Conservation (phyloP, 2,113 vertebrate genomes). For the Spea bombifrons region DNA sequence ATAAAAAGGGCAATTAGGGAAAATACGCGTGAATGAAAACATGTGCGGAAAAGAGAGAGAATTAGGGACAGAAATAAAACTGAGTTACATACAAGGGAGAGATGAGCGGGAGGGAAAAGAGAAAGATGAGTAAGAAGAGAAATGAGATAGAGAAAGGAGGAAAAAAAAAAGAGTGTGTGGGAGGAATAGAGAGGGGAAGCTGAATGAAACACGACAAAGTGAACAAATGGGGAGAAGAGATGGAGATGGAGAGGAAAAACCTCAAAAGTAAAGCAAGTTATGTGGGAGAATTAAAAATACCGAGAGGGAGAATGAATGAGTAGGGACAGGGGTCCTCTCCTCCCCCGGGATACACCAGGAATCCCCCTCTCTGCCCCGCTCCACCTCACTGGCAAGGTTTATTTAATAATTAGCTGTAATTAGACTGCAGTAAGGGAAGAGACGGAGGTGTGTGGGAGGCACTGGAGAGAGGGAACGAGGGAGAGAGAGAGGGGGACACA, state of each 20-base stretch:
- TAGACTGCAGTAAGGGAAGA: constrained; percentile 30
- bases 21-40: background rate
- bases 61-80: background rate
- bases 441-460: constrained; percentile 29
- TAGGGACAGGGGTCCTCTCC: background rate
- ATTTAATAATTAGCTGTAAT: constrained; percentile 38
- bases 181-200: constrained; percentile 14
- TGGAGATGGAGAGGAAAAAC: background rate
- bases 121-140: constrained; percentile 29
- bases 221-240: background rate
- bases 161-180: constrained; percentile 16
- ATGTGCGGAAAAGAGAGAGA: background rate
- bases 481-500: constrained; percentile 1
- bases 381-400: constrained; percentile 9
- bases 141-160: background rate
- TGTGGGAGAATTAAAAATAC: background rate
- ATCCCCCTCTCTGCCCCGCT: constrained; percentile 17
- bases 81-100: constrained; percentile 1
- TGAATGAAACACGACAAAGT: constrained; percentile 22
- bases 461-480: constrained; percentile 1
- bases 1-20: background rate
- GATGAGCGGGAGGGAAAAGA: background rate
- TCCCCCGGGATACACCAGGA: constrained; percentile 24
- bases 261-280: too few species aligned
- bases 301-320: background rate